These are phyloP conservation scores for Lasioglossum calceatum DNA, from an alignment of 2,888 invertebrate genomes.

Conservation along the genomic window DNA sequence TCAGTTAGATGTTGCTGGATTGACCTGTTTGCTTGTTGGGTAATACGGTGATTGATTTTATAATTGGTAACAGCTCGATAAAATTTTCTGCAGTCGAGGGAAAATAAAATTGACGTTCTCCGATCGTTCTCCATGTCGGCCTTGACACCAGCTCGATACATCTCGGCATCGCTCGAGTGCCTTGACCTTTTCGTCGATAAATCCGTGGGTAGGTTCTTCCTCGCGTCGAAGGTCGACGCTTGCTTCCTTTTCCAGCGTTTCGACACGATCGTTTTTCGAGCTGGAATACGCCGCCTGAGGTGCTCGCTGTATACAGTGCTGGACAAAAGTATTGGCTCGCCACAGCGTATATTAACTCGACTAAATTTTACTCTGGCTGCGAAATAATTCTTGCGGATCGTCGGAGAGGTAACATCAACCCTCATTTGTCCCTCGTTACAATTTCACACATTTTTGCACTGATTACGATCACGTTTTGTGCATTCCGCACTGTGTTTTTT, in stretches of 20 bases:
- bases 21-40: no score
- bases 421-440: no score
- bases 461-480: no score
- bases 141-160: constrained; percentile 64
- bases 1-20: no score
- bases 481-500: no score
- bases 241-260: constrained; percentile 43
- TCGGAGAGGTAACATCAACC: background rate
- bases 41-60: no score
- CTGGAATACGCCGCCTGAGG: constrained; percentile 25
- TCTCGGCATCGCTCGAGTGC: constrained; percentile 43
- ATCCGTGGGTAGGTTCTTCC: constrained; percentile 61
- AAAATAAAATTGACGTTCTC: background rate
- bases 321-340: background rate
- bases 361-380: background rate
- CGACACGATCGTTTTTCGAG: constrained; percentile 53
- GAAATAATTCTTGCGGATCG: background rate
- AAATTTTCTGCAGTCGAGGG: background rate
- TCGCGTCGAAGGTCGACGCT: constrained; percentile 47
- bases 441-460: no score
- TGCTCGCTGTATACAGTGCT: constrained; percentile 1
- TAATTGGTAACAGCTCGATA: background rate
- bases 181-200: constrained; percentile 67
- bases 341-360: background rate
- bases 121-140: constrained; percentile 26